A percentile compares a stretch with the other conserved stretches of the same genome.
phyloP scores from a whole-genome alignment of 2,797 vertebrate species.

The Danio aesculapii region DNA sequence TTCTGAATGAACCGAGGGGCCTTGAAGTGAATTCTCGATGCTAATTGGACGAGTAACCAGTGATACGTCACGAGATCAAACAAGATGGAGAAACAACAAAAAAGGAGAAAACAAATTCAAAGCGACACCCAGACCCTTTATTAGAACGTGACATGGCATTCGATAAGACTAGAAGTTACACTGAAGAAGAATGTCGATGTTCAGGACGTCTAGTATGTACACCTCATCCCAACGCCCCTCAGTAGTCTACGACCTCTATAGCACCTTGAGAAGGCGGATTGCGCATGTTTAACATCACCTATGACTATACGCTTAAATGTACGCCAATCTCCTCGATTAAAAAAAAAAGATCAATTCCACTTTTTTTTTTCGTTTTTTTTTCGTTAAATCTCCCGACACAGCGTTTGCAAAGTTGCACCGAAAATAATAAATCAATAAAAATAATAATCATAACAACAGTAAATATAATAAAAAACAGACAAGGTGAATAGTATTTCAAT shows the following conservation, averaged over 20 bases:
- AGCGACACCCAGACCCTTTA: conserved; percentile 26
- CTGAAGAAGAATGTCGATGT: conserved; percentile 57
- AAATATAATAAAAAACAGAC: conserved; percentile 57
- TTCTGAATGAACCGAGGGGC: background rate
- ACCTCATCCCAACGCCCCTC: conserved; percentile 63
- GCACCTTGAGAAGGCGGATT: conserved; percentile 70
- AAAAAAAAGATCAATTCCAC: conserved; percentile 27
- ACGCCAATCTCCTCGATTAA: conserved; percentile 20
- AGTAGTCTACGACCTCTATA: conserved; percentile 73
- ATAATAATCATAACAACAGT: conserved; percentile 65
- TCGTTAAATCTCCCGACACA: conserved; percentile 12
- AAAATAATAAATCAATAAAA: conserved; percentile 63
- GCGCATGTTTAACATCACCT: conserved; percentile 28
- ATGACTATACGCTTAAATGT: conserved; percentile 32
- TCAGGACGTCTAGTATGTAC: conserved; percentile 71
- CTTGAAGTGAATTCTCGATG: background rate
- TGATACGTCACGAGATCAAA: conserved; percentile 10
- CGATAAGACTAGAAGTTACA: background rate
- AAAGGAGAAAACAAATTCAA: background rate
- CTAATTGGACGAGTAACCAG: background rate
- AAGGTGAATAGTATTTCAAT: conserved; percentile 64
- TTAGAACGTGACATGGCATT: conserved; percentile 19
- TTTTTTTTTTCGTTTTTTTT: no score
- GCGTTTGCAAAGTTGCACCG: conserved; percentile 57
- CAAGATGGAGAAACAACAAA: background rate